Evolutionary conservation across 53 echinoderm and acorn worm genomes (phyloP), one percentile per base, ranked within the genome.

Genomic region (Henricia sp.): DNA sequence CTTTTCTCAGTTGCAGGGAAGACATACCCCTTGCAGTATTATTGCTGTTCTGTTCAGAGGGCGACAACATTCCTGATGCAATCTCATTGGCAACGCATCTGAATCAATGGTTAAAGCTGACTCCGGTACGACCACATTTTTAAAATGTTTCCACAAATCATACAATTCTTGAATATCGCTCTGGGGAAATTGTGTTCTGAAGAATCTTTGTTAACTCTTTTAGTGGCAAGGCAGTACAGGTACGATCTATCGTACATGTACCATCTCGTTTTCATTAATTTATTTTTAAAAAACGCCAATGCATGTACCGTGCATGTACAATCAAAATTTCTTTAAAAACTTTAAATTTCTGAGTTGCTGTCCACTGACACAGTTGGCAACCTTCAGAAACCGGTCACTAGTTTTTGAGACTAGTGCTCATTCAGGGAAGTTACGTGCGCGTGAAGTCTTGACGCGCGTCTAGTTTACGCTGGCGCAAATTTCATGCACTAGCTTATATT

Each of bases 1-100:
- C 16, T 60, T 60, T 32, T 42, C 24, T 24, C 40, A 95, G 95
- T 52, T 95, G 93, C 54, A 72, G 52, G 27, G 83, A 92, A 32
- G 88, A 90, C 35, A 70, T 97, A 8, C 88, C 97, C 0, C 48
- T 97, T 4, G 94, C 97, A 21, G 70, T 97, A 12, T 43, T 97
- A 21, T 68, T 94, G 70, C 46, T 92, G 39, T 97, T 92, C 83
- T 97, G 97, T 52, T 85, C 97, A 3, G 94, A 97, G 50, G 97
- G 97, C 52, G 90, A 97, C 70, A 97, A 94, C 57, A 88, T 90
- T 50, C 94, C 92, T 4, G 90, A 97, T 78, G 92, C 97, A 3
- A 6, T 94, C 40, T 84, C 68, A 46, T 71, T 96, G 84, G 94
- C 77, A 13, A 74, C 82, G 10, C 74, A 85, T 62, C 73, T 92